Evolutionary conservation across 2,797 vertebrate species (phyloP), one percentile per base, ranked within the genome.

Genomic region (Chanos chanos): DNA sequence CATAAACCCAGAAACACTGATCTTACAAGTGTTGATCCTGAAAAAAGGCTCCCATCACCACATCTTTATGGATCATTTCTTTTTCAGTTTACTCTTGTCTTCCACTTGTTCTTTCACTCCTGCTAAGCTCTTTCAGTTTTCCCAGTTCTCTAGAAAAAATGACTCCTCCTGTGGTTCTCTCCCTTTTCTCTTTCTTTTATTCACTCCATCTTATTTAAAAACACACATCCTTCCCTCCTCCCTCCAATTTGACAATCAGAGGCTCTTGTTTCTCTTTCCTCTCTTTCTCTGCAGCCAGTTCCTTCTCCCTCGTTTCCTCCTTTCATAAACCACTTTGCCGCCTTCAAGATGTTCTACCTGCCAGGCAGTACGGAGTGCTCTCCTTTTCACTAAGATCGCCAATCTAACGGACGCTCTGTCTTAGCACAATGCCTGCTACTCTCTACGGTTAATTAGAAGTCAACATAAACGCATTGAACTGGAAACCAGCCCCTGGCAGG

Each of bases 61-160:
- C 34, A 52, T 52, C 45, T 71, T 62, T 62, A 71, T 61, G 57
- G 63, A 52, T 64, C 63, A 57, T 71, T 71, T 71, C 39, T 48
- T 66, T 71, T 71, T 67, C 69, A 61, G 62, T 66, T 66, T 71
- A 56, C 51, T 56, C 56, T 16, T 1, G 21, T 44, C 31, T 55
- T 30, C 15, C 1, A 24, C 36, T 48, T 48, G 51, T 41, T 39
- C 12, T 61, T 54, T 54, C 4, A 48, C 37, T 60, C 57, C 30
- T 41, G 56, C 34, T 61, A 56, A 4, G 50, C 49, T 22, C 39
- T 56, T 45, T 43, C 19, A 19, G 15, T 30, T 41, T 48, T 24
- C 36, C 47, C n/a, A n/a, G n/a, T n/a, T 24, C 3, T 49, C 47
- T 41, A 48, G 36, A 15, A n/a, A 53, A 12, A 58, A 8, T 10